phyloP scores from a whole-genome alignment of 2,888 invertebrate species.

The Acleris holmiana region DNA sequence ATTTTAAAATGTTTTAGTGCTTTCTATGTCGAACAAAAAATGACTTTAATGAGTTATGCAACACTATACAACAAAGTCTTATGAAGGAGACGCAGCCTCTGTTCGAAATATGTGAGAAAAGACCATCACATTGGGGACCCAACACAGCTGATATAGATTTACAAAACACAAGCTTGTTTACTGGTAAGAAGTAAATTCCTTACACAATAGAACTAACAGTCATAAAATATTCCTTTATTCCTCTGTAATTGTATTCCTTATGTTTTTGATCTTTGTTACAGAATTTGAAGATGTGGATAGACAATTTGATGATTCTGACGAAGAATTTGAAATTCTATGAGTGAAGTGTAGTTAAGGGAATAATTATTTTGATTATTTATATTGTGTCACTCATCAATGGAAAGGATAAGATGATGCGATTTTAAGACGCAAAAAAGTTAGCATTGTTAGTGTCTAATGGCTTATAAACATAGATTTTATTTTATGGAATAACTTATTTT shows the following conservation, averaged over 20 bases:
- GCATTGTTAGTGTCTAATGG: no score
- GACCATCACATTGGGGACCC: constrained; percentile 90
- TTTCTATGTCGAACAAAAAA: constrained; percentile 94
- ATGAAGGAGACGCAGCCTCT: constrained; percentile 90
- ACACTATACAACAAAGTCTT: constrained; percentile 86
- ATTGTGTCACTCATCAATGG: no score
- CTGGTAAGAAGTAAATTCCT: constrained; percentile 54
- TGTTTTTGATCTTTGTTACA: constrained; percentile 62
- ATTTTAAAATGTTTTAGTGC: constrained; percentile 85
- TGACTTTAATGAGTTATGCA: constrained; percentile 91
- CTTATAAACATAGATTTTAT: no score
- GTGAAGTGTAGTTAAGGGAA: constrained; percentile 44
- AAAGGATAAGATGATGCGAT: no score
- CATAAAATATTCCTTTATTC: no score
- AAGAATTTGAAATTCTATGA: constrained; percentile 93
- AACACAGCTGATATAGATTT: constrained; percentile 66
- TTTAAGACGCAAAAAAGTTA: no score
- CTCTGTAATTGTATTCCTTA: no score
- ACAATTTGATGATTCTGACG: constrained; percentile 90
- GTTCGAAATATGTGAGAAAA: constrained; percentile 93
- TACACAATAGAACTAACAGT: no score
- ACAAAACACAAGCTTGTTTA: constrained; percentile 69
- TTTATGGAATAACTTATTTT: no score
- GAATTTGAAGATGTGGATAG: constrained; percentile 86
- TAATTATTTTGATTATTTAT: neutral